Percentiles rank a stretch among this genome's conserved stretches.
Conservation (phyloP, 2,888 invertebrate species). For the Metacarcinus magister region DNA sequence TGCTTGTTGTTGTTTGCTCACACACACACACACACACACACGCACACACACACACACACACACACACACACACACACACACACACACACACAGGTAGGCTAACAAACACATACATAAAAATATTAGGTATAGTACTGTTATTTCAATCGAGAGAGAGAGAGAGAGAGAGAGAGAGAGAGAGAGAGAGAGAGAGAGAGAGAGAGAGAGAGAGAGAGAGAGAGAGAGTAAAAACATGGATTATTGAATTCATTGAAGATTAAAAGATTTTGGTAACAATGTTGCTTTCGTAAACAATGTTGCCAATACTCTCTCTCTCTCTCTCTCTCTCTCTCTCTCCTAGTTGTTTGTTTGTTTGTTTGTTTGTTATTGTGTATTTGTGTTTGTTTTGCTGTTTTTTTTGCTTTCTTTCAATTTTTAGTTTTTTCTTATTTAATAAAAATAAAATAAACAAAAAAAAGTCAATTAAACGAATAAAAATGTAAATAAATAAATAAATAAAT, state of each 20-base stretch:
- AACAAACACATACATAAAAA: not conserved
- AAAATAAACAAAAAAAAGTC: too few relatives aligned
- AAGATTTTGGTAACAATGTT: not conserved
- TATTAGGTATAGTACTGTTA: not conserved
- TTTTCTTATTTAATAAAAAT: too few relatives aligned
- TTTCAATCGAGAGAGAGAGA: not conserved
- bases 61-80: constrained; percentile 58
- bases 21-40: not conserved
- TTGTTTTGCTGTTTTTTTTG: too few relatives aligned
- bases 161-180: constrained; percentile 23
- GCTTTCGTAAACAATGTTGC: not conserved
- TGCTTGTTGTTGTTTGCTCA: not conserved
- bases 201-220: not conserved
- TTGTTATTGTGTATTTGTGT: too few relatives aligned
- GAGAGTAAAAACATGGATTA: constrained; percentile 1
- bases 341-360: too few relatives aligned
- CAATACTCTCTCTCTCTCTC: constrained; percentile 61
- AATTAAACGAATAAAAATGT: too few relatives aligned
- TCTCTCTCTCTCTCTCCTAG: constrained; percentile 62
- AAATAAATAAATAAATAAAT: too few relatives aligned
- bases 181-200: constrained; percentile 35
- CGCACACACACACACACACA: not conserved
- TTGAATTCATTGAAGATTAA: constrained; percentile 27
- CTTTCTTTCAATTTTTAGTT: too few relatives aligned
- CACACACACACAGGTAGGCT: not conserved